Conservation (phyloP, 2,888 invertebrate genomes). For the Mythimna pallens region DNA sequence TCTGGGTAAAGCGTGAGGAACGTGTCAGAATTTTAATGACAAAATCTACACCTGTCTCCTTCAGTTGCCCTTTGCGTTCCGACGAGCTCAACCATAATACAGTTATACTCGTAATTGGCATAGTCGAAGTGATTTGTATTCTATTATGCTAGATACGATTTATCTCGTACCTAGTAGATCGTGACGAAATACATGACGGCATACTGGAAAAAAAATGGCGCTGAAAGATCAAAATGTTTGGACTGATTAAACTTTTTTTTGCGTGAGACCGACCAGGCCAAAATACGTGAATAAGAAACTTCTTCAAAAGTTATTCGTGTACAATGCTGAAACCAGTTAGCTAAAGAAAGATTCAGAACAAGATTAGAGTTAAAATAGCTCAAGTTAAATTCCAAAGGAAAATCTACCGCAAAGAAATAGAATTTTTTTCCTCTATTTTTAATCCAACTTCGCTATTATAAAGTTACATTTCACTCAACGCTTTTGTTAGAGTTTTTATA, state of each 20-base stretch:
- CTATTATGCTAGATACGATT: neutral
- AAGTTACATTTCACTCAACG: constrained; percentile 32
- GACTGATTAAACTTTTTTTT: no score
- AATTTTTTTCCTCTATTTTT: constrained; percentile 19
- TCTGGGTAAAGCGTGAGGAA: no score
- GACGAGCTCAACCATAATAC: neutral
- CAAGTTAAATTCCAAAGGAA: neutral
- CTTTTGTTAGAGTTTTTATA: constrained; percentile 42
- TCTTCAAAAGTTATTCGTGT: neutral
- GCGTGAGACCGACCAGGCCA: no score
- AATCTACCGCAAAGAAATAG: constrained; percentile 21
- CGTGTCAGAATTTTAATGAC: no score
- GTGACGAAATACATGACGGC: neutral
- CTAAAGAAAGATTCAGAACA: constrained; percentile 9
- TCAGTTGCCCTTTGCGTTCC: no score
- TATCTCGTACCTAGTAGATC: neutral
- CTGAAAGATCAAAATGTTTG: no score
- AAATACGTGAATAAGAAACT: neutral
- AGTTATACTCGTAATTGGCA: neutral
- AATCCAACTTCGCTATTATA: constrained; percentile 6
- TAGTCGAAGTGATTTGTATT: neutral
- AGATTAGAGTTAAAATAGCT: constrained; percentile 23
- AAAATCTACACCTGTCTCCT: no score
- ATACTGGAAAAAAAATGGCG: neutral
- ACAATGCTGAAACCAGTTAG: neutral